Base-by-base conservation (phyloP, 2,888 invertebrate species). In the Tenthredo mesomela region DNA sequence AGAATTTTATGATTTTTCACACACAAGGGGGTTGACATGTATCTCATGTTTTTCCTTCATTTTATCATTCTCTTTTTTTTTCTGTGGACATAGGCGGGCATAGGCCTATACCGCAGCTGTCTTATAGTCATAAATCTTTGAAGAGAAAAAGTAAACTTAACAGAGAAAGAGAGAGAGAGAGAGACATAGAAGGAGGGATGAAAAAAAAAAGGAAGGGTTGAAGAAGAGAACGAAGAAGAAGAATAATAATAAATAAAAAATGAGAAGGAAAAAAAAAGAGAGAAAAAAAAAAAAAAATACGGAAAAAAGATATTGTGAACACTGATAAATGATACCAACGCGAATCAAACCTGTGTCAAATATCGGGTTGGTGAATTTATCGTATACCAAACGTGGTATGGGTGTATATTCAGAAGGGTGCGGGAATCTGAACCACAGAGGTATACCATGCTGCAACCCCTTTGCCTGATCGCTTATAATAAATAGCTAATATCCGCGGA, bases 261-360 rank as follows among this genome's bases (percentile, higher is more conserved):
- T 5, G 18, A 1, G 5, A 33, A 33, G 0, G 4, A 18, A 18
- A 50, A 4, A 21, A 43, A 10, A 73, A 43, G 43, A 21, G 2
- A 3, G 21, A 18, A 25, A 47, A 21, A 50, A 75, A 75, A 75
- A 75, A 75, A 25, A 12, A n/a, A 25, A 18, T 29, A 50, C 5
- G 50, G 10, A 25, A 18, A 77, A 54, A n/a, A 33, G 18, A 33
- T 25, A 29, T 29, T 15, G 77, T 54, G 77, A 77, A 77, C 54
- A 40, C 50, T 77, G 77, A 77, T 54, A 54, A 77, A 77, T 29
- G 77, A 54, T 50, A 77, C 71, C 2, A 33, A 5, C 25, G 29
- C 25, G 77, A 77, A 77, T 77, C 47, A 77, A 77, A 77, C 50
- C 54, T 77, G 77, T 77, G 54, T 77, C 77, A 77, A 77, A 77